phyloP scores from a whole-genome alignment of 2,797 vertebrate species.

The Chaetodon trifasciatus region DNA sequence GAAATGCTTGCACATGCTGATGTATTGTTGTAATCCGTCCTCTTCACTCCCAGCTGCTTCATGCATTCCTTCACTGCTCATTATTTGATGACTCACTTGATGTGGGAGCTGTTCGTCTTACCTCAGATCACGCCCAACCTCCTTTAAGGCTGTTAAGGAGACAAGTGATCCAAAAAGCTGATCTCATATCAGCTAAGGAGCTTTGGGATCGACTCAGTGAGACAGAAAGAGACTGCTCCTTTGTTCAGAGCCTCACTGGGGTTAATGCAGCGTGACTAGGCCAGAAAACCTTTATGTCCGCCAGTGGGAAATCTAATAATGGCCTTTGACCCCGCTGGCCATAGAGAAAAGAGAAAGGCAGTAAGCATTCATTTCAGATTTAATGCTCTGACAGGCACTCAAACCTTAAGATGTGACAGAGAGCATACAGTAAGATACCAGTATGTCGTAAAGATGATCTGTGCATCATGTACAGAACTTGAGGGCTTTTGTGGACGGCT shows the following conservation, averaged over 20 bases:
- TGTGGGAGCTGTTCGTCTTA: conserved; percentile 63
- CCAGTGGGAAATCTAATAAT: conserved; percentile 63
- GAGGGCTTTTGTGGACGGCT: conserved; percentile 50
- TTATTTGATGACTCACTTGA: conserved; percentile 76
- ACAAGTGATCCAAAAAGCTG: conserved; percentile 63
- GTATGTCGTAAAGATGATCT: conserved; percentile 63
- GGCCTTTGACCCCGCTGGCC: conserved; percentile 59
- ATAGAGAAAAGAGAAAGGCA: conserved; percentile 41
- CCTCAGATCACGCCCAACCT: conserved; percentile 62
- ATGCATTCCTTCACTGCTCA: conserved; percentile 65
- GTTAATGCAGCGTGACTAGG: conserved; percentile 66
- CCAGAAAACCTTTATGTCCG: conserved; percentile 59
- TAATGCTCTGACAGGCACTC: conserved; percentile 50
- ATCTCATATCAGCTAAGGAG: conserved; percentile 75
- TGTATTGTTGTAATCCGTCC: conserved; percentile 52
- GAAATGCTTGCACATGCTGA: conserved; percentile 17
- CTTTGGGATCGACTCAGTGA: conserved; percentile 63
- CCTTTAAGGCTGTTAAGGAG: conserved; percentile 64
- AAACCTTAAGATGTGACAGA: conserved; percentile 48
- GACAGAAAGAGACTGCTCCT: conserved; percentile 65
- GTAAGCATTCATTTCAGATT: conserved; percentile 56
- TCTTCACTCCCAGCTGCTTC: conserved; percentile 50
- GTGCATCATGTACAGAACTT: conserved; percentile 41
- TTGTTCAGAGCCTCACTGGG: conserved; percentile 61
- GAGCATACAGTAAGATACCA: conserved; percentile 52